These are phyloP conservation scores for Cephus pulcher DNA, from an alignment of 2,888 invertebrate genomes.

Conservation along the genomic window DNA sequence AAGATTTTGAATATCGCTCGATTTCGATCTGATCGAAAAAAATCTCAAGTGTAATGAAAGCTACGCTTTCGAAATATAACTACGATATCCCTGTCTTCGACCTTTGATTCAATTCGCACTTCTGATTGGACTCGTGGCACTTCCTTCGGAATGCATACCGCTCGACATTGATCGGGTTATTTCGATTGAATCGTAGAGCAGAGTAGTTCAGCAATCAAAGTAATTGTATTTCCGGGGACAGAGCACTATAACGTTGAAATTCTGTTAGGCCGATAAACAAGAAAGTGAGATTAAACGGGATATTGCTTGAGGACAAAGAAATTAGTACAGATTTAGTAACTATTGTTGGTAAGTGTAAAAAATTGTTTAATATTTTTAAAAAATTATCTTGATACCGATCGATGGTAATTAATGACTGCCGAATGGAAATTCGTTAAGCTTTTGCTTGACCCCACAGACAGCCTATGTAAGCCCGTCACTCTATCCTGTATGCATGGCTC, in stretches of 20 bases:
- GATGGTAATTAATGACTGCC: neutral
- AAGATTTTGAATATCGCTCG: neutral
- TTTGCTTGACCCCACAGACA: neutral
- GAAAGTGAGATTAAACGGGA: constrained; percentile 11
- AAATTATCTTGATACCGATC: neutral
- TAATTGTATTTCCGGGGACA: constrained; percentile 31
- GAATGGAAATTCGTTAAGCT: neutral
- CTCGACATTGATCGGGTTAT: constrained; percentile 27
- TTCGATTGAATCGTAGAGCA: constrained; percentile 27
- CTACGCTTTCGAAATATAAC: no score
- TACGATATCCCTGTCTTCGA: neutral
- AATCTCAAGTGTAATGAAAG: no score
- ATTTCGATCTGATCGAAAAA: neutral
- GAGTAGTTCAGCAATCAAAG: constrained; percentile 11
- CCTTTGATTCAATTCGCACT: neutral
- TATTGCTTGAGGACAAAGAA: neutral
- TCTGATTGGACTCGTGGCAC: neutral
- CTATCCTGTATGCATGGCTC: neutral
- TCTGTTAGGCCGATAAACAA: constrained; percentile 31
- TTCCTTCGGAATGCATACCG: neutral
- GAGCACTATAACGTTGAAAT: constrained; percentile 30
- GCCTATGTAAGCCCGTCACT: neutral
- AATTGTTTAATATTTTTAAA: neutral
- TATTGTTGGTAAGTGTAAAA: neutral
- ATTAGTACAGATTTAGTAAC: neutral